Evolutionary conservation across 2,113 vertebrate species (phyloP).

Genomic region (Lonchura striata): DNA sequence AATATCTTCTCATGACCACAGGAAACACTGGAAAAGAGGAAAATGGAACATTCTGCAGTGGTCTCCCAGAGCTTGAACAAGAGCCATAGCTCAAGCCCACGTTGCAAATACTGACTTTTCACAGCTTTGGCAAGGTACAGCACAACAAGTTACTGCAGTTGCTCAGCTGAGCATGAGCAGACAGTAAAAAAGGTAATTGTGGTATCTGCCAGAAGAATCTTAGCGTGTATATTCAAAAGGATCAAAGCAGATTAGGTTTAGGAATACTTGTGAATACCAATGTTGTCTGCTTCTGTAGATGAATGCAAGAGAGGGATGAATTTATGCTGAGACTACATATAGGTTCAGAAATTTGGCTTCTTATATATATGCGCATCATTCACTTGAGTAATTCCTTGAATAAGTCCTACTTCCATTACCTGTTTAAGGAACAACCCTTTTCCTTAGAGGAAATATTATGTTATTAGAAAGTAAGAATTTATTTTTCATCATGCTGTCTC

Average conservation of each 20-base stretch:
- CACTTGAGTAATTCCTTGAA: background rate
- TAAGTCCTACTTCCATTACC: background rate
- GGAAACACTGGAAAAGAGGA: background rate
- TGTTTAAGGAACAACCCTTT: background rate
- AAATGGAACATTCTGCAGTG: background rate
- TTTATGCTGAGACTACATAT: background rate
- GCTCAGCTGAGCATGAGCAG: background rate
- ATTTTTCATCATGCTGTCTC: background rate
- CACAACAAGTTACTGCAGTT: background rate
- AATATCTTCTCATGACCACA: background rate
- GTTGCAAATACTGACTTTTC: background rate
- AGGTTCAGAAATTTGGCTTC: background rate
- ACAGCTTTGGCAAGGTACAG: background rate
- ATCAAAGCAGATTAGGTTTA: background rate
- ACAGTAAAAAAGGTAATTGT: background rate
- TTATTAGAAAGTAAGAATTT: background rate
- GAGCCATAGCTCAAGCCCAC: background rate
- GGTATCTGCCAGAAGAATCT: background rate
- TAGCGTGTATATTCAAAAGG: background rate
- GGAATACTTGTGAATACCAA: background rate
- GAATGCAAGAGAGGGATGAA: background rate
- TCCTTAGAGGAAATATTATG: background rate
- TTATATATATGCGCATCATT: accelerated
- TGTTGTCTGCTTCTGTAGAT: background rate
- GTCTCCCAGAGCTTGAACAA: background rate